These are phyloP conservation scores for Columbina picui DNA, from an alignment of 2,113 vertebrate genomes.

Conservation along the genomic window DNA sequence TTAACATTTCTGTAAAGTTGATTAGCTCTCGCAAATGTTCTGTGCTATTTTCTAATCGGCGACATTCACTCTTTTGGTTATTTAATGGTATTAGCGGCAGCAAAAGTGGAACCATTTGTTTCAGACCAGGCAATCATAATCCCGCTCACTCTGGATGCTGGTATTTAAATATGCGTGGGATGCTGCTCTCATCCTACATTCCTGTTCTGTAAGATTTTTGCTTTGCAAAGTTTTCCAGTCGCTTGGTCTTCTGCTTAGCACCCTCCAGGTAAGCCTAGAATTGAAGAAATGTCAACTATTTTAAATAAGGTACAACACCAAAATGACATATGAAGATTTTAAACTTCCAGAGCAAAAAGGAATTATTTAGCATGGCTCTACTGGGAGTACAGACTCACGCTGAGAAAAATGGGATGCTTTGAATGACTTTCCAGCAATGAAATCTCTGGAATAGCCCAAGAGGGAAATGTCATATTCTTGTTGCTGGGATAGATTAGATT, in stretches of 20 bases:
- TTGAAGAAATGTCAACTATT: conserved; percentile 59
- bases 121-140: conserved; percentile 60
- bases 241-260: conserved; percentile 61
- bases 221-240: conserved; percentile 56
- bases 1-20: conserved; percentile 36
- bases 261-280: conserved; percentile 60
- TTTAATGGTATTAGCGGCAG: conserved; percentile 44
- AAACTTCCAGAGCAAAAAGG: conserved; percentile 56
- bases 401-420: conserved; percentile 48
- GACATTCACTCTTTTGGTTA: conserved; percentile 11
- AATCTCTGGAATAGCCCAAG: conserved; percentile 25
- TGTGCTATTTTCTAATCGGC: conserved; percentile 42
- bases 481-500: neutral
- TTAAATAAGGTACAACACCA: conserved; percentile 37
- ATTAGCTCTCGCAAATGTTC: neutral
- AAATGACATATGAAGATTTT: conserved; percentile 62
- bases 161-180: conserved; percentile 46
- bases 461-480: conserved; percentile 1
- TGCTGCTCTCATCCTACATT: conserved; percentile 48
- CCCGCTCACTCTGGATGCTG: conserved; percentile 41
- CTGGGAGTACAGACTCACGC: conserved; percentile 23
- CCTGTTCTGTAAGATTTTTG: conserved; percentile 19
- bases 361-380: conserved; percentile 59
- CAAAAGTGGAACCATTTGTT: conserved; percentile 54
- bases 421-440: conserved; percentile 24